Evolutionary conservation across 2,113 vertebrate genomes (phyloP).

Genomic region (Rhinolophus ferrumequinum): DNA sequence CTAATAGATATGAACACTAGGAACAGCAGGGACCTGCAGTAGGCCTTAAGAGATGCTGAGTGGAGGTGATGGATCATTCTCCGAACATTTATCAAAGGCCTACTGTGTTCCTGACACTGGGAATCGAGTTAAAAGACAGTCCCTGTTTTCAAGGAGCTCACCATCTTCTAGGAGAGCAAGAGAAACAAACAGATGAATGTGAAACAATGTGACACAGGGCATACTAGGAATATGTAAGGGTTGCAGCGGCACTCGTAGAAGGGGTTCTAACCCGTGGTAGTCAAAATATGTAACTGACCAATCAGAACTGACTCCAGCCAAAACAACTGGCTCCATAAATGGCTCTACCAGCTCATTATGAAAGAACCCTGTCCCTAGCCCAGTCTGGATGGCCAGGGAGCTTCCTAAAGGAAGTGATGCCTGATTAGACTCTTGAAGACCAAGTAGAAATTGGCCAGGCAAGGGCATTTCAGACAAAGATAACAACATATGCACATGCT

Average conservation of each 20-base stretch:
- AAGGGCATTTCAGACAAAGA: conserved; percentile 31
- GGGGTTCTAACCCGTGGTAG: not conserved
- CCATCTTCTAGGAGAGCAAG: not conserved
- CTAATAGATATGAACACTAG: not conserved
- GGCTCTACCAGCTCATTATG: not conserved
- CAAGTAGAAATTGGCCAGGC: not conserved
- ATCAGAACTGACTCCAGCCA: not conserved
- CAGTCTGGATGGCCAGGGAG: not conserved
- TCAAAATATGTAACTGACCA: not conserved
- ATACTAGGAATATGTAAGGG: not conserved
- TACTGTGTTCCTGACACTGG: not conserved
- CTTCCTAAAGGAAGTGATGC: conserved; percentile 49
- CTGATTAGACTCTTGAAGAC: conserved; percentile 13
- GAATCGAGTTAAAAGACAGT: not conserved
- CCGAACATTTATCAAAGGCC: not conserved
- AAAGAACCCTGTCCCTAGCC: not conserved
- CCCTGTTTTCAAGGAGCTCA: not conserved
- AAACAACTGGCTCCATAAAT: not conserved
- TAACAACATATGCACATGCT: not conserved
- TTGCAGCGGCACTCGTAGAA: not conserved
- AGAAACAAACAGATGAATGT: not conserved
- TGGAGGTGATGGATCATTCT: not conserved
- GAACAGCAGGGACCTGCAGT: not conserved
- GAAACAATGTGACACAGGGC: not conserved
- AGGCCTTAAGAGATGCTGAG: not conserved